A percentile compares a stretch with the other conserved stretches of the same genome.
phyloP scores from a whole-genome alignment of 2,888 invertebrate species.

The Stomorhina lunata region DNA sequence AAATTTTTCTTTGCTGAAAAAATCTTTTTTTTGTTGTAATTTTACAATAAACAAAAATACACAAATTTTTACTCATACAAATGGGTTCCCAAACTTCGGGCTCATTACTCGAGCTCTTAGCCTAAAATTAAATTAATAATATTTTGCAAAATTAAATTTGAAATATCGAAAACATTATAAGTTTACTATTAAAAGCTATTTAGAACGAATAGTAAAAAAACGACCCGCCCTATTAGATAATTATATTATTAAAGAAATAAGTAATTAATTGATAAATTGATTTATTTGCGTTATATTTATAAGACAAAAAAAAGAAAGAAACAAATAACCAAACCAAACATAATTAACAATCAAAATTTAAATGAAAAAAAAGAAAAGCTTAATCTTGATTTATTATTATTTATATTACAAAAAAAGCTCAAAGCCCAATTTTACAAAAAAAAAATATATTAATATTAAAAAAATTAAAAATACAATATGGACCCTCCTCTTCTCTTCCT shows the following conservation, averaged over 20 bases:
- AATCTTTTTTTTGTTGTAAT: too few species aligned
- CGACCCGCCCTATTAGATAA: constrained; percentile 43
- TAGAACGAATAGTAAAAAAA: not conserved
- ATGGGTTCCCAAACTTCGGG: too few species aligned
- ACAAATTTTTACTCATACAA: too few species aligned
- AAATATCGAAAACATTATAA: too few species aligned
- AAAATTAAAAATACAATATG: constrained; percentile 21
- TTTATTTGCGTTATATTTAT: constrained; percentile 62
- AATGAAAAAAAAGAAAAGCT: constrained; percentile 2
- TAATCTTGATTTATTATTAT: constrained; percentile 27
- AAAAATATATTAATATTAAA: constrained; percentile 5
- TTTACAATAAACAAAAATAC: too few species aligned
- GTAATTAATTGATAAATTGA: constrained; percentile 34
- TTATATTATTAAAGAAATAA: constrained; percentile 22
- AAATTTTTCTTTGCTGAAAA: too few species aligned
- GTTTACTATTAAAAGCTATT: too few species aligned
- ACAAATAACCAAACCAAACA: constrained; percentile 37
- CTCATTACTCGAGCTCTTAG: too few species aligned
- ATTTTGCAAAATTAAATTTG: too few species aligned
- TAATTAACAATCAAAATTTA: constrained; percentile 56
- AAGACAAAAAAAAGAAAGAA: constrained; percentile 52
- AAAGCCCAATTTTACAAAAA: constrained; percentile 41
- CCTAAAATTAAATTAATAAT: too few species aligned
- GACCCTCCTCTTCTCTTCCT: not conserved
- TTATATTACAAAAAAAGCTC: constrained; percentile 29